Percentiles rank a stretch among this genome's conserved stretches.
Conservation (phyloP, 2,797 vertebrate genomes). For the Falco novaeseelandiae region DNA sequence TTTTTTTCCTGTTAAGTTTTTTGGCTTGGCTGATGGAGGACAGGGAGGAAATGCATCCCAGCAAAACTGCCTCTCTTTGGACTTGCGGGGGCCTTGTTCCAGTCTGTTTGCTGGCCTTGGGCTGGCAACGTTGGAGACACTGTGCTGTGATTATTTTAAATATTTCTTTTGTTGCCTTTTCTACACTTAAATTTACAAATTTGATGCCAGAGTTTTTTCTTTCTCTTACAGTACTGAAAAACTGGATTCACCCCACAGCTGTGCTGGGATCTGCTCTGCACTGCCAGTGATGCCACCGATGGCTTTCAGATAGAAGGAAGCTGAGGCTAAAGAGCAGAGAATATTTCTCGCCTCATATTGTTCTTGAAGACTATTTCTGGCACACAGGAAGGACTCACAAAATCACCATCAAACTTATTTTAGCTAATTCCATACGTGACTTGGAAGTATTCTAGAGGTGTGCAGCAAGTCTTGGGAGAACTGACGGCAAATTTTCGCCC, state of each 20-base stretch:
- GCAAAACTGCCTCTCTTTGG: not conserved
- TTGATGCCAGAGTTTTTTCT: not conserved
- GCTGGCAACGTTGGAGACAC: not conserved
- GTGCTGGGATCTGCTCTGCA: not conserved
- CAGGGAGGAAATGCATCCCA: slow-evolving; percentile 18
- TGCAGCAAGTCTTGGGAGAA: not conserved
- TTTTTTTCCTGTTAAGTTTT: slow-evolving; percentile 33
- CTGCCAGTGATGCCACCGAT: not conserved
- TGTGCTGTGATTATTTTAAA: not conserved
- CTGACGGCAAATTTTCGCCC: not conserved
- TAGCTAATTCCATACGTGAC: not conserved
- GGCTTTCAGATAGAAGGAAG: slow-evolving; percentile 62
- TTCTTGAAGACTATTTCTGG: slow-evolving; percentile 60
- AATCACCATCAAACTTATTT: slow-evolving; percentile 34
- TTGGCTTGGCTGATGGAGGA: slow-evolving; percentile 33
- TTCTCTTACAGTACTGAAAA: not conserved
- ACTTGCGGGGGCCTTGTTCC: not conserved
- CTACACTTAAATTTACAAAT: not conserved
- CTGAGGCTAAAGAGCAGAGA: slow-evolving; percentile 63
- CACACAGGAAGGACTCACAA: slow-evolving; percentile 32
- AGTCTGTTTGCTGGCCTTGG: not conserved
- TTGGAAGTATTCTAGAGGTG: slow-evolving; percentile 2
- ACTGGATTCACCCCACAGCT: not conserved
- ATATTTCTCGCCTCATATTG: slow-evolving; percentile 26
- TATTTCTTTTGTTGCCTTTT: not conserved